Base-by-base conservation (phyloP, 2,888 invertebrate species). In the Tortricodes alternella region DNA sequence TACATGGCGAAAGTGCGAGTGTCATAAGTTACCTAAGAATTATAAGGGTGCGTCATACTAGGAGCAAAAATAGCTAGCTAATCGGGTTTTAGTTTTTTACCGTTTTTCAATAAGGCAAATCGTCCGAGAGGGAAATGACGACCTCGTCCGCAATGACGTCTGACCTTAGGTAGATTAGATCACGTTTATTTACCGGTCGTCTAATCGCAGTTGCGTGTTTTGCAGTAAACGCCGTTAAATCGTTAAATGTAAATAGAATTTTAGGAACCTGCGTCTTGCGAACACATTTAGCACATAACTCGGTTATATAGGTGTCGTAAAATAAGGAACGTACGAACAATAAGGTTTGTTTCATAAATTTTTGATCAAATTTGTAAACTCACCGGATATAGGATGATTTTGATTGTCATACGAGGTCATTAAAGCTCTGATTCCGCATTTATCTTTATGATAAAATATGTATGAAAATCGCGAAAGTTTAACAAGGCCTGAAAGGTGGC, bases 181-280 rank as follows among this genome's bases (percentile, higher is more conserved):
- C 43, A 43, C 27, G 43, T 27, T 43, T 43, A 27, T 23, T 23
- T 13, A 41, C 19, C 23, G n/a, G 38, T 21, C 11, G 13, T 15
- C 21, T 37, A 37, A 21, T 19, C 9, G 15, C 13, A 21, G 23
- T 18, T 16, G 18, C 43, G n/a, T 23, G 9, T 38, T 18, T 41
- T 27, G 16, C 27, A 27, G 27, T n/a, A 43, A 16, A 27, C 43
- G 27, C 15, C 23, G 23, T 2, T 4, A 41, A 41, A 41, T 41
- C 39, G 39, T 41, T 23, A 41, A 43, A 43, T 27, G 15, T 27
- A 27, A 43, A 43, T 43, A 43, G 15, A 24, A 27, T 27, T n/a
- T 3, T 18, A 3, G 16, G 43, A 24, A 43, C n/a, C 18, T n/a
- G 27, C 6, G 24, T 24, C 7, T 4, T 6, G 24, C 9, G n/a